A percentile compares a stretch with the other conserved stretches of the same genome.
Evolutionary conservation across 1,140 invertebrate genomes (phyloP).

Genomic region (Eueides isabella): DNA sequence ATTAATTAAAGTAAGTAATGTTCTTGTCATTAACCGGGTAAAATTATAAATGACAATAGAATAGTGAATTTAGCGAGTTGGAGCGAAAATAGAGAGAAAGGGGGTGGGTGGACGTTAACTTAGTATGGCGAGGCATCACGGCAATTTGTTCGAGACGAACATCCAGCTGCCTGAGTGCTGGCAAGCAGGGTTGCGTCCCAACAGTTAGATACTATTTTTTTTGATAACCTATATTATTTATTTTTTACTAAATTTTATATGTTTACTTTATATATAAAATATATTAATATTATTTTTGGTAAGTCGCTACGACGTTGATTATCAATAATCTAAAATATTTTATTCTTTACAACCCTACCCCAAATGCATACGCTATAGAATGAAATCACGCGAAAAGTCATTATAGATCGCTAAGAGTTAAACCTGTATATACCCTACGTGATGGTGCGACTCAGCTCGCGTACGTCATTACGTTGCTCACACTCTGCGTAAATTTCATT

Average conservation of each 20-base stretch:
- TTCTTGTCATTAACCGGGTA: constrained; percentile 54
- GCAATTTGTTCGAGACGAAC: constrained; percentile 80
- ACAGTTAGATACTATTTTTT: constrained; percentile 35
- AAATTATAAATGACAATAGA: constrained; percentile 66
- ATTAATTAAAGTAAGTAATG: constrained; percentile 43
- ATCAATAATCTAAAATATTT: not conserved
- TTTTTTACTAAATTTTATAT: not conserved
- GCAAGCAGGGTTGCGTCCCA: constrained; percentile 59
- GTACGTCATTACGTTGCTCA: constrained; percentile 32
- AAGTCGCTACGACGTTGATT: not conserved
- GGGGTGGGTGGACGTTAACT: constrained; percentile 66
- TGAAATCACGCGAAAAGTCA: constrained; percentile 73
- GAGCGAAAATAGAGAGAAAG: constrained; percentile 57
- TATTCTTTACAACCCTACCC: constrained; percentile 34
- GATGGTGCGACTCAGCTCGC: constrained; percentile 13
- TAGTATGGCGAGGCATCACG: constrained; percentile 78
- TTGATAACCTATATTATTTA: not conserved
- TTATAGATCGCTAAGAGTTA: constrained; percentile 74
- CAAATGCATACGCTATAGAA: constrained; percentile 63
- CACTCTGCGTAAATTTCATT: constrained; percentile 39
- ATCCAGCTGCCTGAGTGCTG: constrained; percentile 69
- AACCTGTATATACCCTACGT: constrained; percentile 31
- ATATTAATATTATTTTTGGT: not conserved
- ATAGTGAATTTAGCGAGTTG: constrained; percentile 69
- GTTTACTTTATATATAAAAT: not conserved